These are phyloP conservation scores for Protosalanx chinensis DNA, from an alignment of 2,797 vertebrate species.

Conservation along the genomic window DNA sequence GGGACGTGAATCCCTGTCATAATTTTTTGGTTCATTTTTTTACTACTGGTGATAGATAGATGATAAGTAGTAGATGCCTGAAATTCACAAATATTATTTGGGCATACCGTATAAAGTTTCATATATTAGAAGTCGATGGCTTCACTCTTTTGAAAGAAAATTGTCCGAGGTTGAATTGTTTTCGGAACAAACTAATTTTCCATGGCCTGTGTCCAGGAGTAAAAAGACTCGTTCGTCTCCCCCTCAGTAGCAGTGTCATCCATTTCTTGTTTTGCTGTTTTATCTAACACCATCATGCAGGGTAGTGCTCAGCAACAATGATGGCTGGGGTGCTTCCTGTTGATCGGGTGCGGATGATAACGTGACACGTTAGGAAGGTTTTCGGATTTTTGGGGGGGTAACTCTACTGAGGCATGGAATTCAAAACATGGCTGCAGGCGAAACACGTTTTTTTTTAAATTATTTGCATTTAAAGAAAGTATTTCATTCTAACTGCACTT, in stretches of 20 bases:
- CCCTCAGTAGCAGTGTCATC: slow-evolving; percentile 29
- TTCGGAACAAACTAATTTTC: slow-evolving; percentile 34
- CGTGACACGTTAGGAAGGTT: neutral
- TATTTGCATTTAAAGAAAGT: neutral
- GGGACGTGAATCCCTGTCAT: neutral
- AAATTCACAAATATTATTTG: neutral
- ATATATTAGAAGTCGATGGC: too few species aligned
- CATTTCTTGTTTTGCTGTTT: slow-evolving; percentile 33
- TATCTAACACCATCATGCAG: slow-evolving; percentile 13
- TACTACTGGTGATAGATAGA: neutral
- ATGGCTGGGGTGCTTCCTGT: slow-evolving; percentile 4
- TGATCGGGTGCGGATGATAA: neutral
- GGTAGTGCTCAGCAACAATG: neutral
- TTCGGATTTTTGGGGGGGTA: neutral
- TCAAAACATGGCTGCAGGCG: slow-evolving; percentile 2
- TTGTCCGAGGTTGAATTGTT: slow-evolving; percentile 1
- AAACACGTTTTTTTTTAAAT: neutral
- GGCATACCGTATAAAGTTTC: neutral
- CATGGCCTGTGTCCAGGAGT: slow-evolving; percentile 44
- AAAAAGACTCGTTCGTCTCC: slow-evolving; percentile 26
- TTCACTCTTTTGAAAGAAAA: neutral
- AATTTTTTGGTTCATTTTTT: neutral
- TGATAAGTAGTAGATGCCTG: neutral
- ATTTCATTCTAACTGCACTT: neutral
- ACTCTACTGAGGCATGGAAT: slow-evolving; percentile 11